Conservation (phyloP, 2,113 vertebrate species). For the Promerops cafer region DNA sequence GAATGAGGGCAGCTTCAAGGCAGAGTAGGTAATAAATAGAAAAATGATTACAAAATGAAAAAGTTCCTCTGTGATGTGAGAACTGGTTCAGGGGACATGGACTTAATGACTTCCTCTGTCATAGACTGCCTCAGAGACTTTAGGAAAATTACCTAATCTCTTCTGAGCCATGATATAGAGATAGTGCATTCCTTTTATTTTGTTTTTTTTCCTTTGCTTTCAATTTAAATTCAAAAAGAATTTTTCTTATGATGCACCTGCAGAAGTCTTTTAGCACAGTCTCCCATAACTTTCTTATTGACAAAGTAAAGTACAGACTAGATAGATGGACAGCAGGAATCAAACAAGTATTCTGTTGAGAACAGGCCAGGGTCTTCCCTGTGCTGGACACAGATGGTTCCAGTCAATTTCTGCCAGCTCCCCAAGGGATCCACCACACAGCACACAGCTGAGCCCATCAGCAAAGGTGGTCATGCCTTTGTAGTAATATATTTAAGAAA, state of each 20-base stretch:
- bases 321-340: background rate
- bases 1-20: constrained; percentile 8
- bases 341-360: background rate
- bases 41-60: constrained; percentile 37
- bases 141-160: constrained; percentile 23
- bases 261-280: background rate
- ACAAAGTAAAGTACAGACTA: background rate
- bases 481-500: background rate
- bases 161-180: background rate
- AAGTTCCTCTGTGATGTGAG: background rate
- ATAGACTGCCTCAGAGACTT: constrained; percentile 19
- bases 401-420: background rate
- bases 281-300: background rate
- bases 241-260: background rate
- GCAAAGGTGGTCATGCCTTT: background rate
- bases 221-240: background rate
- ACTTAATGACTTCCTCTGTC: constrained; percentile 26
- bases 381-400: background rate
- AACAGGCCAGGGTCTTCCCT: background rate
- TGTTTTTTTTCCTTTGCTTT: background rate
- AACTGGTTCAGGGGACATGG: background rate
- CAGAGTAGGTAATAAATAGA: constrained; percentile 34
- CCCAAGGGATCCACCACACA: too few species aligned
- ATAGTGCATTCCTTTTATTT: background rate
- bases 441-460: background rate